Conservation (phyloP, 2,113 vertebrate species). For the Leuciscus idus region DNA sequence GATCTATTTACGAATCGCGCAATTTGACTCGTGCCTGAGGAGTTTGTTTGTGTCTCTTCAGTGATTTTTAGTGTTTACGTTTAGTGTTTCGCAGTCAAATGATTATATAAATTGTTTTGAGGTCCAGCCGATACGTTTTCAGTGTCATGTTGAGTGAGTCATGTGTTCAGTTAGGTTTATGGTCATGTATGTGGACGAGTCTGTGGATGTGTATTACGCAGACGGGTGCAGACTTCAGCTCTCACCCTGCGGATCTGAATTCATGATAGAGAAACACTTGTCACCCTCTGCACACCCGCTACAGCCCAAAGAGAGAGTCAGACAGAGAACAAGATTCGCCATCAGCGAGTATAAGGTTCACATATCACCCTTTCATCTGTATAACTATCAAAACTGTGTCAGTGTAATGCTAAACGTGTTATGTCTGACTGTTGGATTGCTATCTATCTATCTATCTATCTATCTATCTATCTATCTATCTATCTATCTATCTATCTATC, state of each 20-base stretch:
- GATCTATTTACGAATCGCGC: not conserved
- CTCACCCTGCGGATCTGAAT: constrained; percentile 87
- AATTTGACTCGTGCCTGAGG: not conserved
- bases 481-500: too few species aligned
- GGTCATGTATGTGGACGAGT: constrained; percentile 82
- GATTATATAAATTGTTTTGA: not conserved
- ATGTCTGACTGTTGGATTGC: not conserved
- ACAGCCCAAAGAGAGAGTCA: constrained; percentile 68
- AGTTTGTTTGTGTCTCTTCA: not conserved
- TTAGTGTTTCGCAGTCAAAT: not conserved
- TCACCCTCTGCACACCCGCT: constrained; percentile 72
- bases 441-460: not conserved
- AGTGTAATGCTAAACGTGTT: not conserved
- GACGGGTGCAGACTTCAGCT: constrained; percentile 78
- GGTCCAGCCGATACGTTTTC: not conserved
- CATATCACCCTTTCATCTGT: not conserved
- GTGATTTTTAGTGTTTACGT: not conserved
- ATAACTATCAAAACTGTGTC: not conserved
- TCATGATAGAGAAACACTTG: constrained; percentile 72
- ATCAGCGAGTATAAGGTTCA: constrained; percentile 81
- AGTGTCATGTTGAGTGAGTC: not conserved
- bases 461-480: not conserved
- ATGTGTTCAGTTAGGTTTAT: constrained; percentile 65
- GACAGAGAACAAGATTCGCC: constrained; percentile 84
- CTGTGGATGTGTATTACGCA: constrained; percentile 77